Evolutionary conservation across 2,797 vertebrate species (phyloP).

Genomic region (Hemitrygon akajei): DNA sequence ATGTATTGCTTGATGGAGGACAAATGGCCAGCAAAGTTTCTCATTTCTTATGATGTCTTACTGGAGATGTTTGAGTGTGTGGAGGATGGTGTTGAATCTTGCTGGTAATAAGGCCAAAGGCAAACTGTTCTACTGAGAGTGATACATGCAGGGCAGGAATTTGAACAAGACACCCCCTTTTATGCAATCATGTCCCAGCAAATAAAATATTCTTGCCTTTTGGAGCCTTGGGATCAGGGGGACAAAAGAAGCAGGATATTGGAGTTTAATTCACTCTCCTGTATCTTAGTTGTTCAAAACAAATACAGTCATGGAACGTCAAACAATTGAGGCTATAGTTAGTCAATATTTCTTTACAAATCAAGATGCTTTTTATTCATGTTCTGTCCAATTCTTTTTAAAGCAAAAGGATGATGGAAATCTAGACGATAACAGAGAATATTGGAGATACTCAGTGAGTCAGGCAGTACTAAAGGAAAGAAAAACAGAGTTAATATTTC

Average conservation of each 20-base stretch:
- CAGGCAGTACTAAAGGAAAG: no score
- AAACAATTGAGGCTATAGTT: neutral
- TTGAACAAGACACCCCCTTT: neutral
- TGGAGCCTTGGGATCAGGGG: neutral
- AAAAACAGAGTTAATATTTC: no score
- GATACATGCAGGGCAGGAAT: neutral
- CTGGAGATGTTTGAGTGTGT: neutral
- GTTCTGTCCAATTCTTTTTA: no score
- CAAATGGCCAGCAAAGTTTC: neutral
- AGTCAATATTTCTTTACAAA: conserved; percentile 6
- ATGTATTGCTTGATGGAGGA: neutral
- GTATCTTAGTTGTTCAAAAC: neutral
- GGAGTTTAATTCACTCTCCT: neutral
- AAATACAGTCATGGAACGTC: neutral
- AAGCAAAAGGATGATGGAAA: no score
- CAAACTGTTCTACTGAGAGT: neutral
- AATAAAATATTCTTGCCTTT: neutral
- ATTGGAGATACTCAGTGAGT: no score
- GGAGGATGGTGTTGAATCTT: neutral
- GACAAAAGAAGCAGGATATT: neutral
- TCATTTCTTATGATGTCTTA: neutral
- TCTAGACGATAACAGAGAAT: no score
- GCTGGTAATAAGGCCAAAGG: neutral
- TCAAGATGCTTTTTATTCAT: neutral
- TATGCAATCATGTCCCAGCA: neutral